Conservation (phyloP, 2,888 invertebrate genomes). For the Caenorhabditis auriculariae region DNA sequence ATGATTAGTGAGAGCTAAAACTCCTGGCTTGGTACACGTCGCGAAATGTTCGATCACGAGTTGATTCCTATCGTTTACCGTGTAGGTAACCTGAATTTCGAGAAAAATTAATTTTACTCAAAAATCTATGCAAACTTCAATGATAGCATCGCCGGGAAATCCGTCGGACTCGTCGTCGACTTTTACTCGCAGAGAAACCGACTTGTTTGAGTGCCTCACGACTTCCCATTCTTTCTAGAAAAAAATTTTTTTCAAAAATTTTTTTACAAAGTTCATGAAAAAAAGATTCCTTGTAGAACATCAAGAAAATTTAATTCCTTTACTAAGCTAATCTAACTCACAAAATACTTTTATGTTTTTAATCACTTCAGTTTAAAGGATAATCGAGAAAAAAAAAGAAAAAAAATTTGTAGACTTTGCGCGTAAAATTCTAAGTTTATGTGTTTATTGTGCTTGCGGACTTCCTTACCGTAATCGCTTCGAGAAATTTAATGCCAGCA, state of each 20-base stretch:
- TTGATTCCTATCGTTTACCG: slow-evolving; percentile 45
- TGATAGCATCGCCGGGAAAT: slow-evolving; percentile 41
- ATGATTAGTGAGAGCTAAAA: slow-evolving; percentile 42
- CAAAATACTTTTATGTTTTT: no score
- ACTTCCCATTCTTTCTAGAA: slow-evolving; percentile 45
- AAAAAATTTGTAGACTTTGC: neutral
- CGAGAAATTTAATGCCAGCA: no score
- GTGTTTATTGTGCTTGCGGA: no score
- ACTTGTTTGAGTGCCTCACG: slow-evolving; percentile 20
- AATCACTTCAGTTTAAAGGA: no score
- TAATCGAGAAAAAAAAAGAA: no score
- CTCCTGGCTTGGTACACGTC: slow-evolving; percentile 18
- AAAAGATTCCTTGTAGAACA: neutral
- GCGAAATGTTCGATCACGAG: slow-evolving; percentile 43
- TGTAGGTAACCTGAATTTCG: slow-evolving; percentile 38
- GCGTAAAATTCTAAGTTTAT: neutral
- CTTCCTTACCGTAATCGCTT: no score
- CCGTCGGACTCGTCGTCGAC: slow-evolving; percentile 27
- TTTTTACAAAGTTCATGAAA: neutral
- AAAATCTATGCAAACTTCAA: slow-evolving; percentile 22
- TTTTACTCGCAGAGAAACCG: slow-evolving; percentile 29
- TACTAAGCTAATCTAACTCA: neutral
- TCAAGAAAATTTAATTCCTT: neutral
- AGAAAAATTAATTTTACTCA: neutral
- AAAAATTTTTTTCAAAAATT: neutral